Evolutionary conservation across 2,888 invertebrate species (phyloP), one percentile per base, ranked within the genome.

Genomic region (Sarcophaga caerulescens): DNA sequence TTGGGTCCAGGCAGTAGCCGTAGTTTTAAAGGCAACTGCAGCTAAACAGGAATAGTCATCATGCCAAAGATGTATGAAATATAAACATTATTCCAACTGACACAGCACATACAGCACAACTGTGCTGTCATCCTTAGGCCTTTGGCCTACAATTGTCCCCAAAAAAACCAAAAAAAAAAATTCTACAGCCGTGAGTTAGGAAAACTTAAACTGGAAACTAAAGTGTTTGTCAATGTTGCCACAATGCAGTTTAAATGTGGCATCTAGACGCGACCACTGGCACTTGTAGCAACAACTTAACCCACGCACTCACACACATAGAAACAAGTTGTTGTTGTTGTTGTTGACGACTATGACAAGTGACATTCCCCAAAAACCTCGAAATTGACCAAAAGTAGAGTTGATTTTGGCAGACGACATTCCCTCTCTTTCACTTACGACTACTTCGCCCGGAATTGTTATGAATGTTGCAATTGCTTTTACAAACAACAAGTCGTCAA

Each of bases 281-380:
- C 59, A 69, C 52, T 66, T 57, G 60, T 65, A 25, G 71, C 35
- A 65, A 11, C 59, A 80, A 70, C 47, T 52, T 52, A 17, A 62
- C 17, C 47, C 8, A 47, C 45, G 35, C 21, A 3, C 60, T 57
- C n/a, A 25, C 12, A 71, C 17, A 47, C 14, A 62, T 25, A 52
- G 14, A 63, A 65, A 21, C 77, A 12, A 4, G 4, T 52, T 81
- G 68, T 69, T 71, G 76, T 76, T n/a, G n/a, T n/a, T 77, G 77
- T 47, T 66, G 78, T 78, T 73, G 74, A 74, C 47, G 59, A 70
- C 74, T 63, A 79, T 68, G 85, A 82, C 90, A 90, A 91, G 90
- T 90, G 92, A 92, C 92, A 92, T 89, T 90, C 90, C 47, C 57
- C 89, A 91, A n/a, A 77, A 91, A 92, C 91, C 92, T 90, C 92